Evolutionary conservation across 2,888 invertebrate genomes (phyloP), one percentile per base, ranked within the genome.

Genomic region (Eutolmus rufibarbis): DNA sequence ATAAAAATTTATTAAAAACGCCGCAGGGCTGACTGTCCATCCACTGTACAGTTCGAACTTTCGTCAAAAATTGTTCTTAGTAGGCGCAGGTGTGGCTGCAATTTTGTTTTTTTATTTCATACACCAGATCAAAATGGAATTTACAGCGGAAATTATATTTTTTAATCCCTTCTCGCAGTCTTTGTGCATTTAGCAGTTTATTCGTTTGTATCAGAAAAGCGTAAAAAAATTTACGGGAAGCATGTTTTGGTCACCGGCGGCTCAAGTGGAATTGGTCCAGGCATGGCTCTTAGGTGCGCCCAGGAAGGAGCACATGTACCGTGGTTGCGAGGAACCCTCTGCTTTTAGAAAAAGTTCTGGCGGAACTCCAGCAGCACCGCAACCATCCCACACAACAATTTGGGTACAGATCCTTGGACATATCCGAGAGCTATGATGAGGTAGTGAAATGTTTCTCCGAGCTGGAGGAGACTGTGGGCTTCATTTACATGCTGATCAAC

Each of bases 251-350:
- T 99, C 76, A 98, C 98, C 40, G 99, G 99, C 74, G 99, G 98
- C 14, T 98, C 98, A 0, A 98, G 97, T 93, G 99, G 99, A 8
- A 99, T 99, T 90, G 99, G 99, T 0, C 96, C 97, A 92, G 95
- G 96, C 87, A 92, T 97, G 16, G 98, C 98, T 0, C 93, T 95
- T 37, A 94, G 96, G 90, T 97, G 96, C 12, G 96, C 96, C 0
- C 94, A 94, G 90, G 93, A 94, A 90, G 99, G 99, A 37, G 98
- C 98, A 5, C 94, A 97, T 93, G 97, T 99, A 98, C 98, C 0
- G 95, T 99, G 85, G 94, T 99, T 89, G 98, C 99, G 0, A 94
- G 99, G 90, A 96, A 98, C 92, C 4, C 16, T 46, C 43, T 51
- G 19, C 34, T 86, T 89, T 16, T 66, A 93, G 94, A 94, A 90